Percentiles rank a stretch among this genome's conserved stretches.
phyloP scores from a whole-genome alignment of 1,140 invertebrate genomes.

The Elysia chlorotica region DNA sequence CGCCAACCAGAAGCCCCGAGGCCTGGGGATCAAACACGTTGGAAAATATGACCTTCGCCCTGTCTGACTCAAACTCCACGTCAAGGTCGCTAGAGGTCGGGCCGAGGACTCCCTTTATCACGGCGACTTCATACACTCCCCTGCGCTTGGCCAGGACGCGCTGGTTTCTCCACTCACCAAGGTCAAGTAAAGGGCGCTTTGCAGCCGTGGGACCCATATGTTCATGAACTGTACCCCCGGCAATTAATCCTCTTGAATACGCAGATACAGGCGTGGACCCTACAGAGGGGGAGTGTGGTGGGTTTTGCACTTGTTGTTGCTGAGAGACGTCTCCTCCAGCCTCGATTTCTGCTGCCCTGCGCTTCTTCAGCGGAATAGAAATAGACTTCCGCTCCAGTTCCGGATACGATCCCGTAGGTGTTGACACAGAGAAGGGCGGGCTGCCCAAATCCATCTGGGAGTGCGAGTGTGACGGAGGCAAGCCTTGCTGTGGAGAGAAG shows the following conservation, averaged over 20 bases:
- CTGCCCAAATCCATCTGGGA: too few relatives aligned
- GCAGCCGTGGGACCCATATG: conserved; percentile 21
- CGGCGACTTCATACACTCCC: conserved; percentile 83
- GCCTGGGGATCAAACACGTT: conserved; percentile 76
- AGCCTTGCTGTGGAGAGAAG: too few relatives aligned
- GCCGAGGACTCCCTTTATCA: conserved; percentile 69
- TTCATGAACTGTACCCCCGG: too few relatives aligned
- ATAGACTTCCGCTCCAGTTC: conserved; percentile 36
- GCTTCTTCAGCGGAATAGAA: conserved; percentile 60
- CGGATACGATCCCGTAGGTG: background rate
- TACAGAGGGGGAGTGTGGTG: conserved; percentile 8
- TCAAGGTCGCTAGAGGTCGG: conserved; percentile 72
- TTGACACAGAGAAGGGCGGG: background rate
- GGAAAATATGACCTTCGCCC: conserved; percentile 68
- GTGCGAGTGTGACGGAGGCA: too few relatives aligned
- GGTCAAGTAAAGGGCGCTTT: conserved; percentile 69
- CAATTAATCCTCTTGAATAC: too few relatives aligned
- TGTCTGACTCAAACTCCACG: conserved; percentile 75
- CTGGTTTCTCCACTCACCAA: conserved; percentile 89
- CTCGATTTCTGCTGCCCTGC: conserved; percentile 53
- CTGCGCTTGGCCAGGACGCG: conserved; percentile 83
- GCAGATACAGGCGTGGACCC: background rate
- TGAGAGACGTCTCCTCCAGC: too few relatives aligned
- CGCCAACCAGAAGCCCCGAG: conserved; percentile 85
- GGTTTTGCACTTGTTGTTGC: background rate